phyloP scores from a whole-genome alignment of 2,113 vertebrate genomes.

The Calyptommatus sinebrachiatus region DNA sequence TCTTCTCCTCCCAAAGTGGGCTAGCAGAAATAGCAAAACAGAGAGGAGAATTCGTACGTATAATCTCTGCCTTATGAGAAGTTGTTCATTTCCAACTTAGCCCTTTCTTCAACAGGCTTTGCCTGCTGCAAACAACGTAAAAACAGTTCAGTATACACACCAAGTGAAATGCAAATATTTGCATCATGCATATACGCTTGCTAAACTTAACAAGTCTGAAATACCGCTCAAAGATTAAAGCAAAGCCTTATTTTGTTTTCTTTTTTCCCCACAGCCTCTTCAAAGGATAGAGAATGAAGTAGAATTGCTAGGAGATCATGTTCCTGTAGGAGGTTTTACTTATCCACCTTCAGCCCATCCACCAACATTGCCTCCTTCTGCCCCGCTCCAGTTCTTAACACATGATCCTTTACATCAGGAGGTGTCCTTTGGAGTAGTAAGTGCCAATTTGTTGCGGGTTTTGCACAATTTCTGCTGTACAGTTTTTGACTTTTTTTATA shows the following conservation, averaged over 20 bases:
- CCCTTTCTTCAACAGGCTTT: too few relatives aligned
- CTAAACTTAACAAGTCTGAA: not conserved
- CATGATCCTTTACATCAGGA: constrained; percentile 95
- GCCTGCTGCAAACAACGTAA: too few relatives aligned
- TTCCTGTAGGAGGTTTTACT: constrained; percentile 89
- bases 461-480: not conserved
- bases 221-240: not conserved
- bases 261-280: constrained; percentile 77
- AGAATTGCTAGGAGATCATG: constrained; percentile 91
- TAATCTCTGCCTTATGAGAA: too few relatives aligned
- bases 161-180: not conserved
- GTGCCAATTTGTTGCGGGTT: constrained; percentile 44
- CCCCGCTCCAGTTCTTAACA: constrained; percentile 91
- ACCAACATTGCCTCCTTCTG: constrained; percentile 86
- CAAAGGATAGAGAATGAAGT: constrained; percentile 98
- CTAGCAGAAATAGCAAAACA: too few relatives aligned
- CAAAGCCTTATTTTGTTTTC: not conserved
- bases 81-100: too few relatives aligned
- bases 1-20: too few relatives aligned
- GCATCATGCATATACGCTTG: not conserved
- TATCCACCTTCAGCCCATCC: constrained; percentile 89
- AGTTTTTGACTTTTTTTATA: constrained; percentile 27
- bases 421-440: constrained; percentile 91
- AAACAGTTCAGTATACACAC: too few relatives aligned
- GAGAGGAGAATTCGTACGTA: too few relatives aligned